These are phyloP conservation scores for Hemibagrus wyckioides DNA, from an alignment of 2,113 vertebrate species.

Conservation along the genomic window DNA sequence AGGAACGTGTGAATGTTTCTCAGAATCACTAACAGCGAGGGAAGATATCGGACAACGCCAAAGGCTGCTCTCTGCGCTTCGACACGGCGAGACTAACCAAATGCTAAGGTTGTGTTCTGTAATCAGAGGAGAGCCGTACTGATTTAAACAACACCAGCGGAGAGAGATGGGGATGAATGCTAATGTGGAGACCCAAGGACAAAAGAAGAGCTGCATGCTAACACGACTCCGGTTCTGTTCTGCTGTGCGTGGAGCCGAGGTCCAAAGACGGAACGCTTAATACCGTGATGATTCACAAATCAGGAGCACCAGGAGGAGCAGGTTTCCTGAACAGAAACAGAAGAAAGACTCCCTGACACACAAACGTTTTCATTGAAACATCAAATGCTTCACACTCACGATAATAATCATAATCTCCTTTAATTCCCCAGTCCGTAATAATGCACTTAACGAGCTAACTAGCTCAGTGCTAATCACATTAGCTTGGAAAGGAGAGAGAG, in stretches of 20 bases:
- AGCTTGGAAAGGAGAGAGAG: too few relatives aligned
- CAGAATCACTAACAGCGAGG: background rate
- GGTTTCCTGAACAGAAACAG: background rate
- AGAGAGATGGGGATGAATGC: background rate
- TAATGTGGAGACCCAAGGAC: slow-evolving; percentile 20
- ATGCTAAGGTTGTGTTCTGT: background rate
- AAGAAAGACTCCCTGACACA: background rate
- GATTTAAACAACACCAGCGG: background rate
- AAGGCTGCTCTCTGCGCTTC: background rate
- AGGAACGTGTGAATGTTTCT: background rate
- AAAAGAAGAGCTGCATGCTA: background rate
- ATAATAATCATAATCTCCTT: too few relatives aligned
- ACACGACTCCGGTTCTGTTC: background rate
- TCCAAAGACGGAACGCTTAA: slow-evolving; percentile 1
- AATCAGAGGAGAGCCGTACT: background rate
- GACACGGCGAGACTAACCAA: background rate
- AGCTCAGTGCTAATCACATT: background rate
- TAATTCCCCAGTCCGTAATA: background rate
- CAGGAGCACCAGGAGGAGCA: background rate
- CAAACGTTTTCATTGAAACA: too few relatives aligned
- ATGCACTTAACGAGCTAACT: background rate
- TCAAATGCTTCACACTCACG: too few relatives aligned
- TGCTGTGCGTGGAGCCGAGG: slow-evolving; percentile 26
- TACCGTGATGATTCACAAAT: background rate
- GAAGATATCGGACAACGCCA: background rate